Base-by-base conservation (phyloP, 2,113 vertebrate species). In the Crotalus horridus region DNA sequence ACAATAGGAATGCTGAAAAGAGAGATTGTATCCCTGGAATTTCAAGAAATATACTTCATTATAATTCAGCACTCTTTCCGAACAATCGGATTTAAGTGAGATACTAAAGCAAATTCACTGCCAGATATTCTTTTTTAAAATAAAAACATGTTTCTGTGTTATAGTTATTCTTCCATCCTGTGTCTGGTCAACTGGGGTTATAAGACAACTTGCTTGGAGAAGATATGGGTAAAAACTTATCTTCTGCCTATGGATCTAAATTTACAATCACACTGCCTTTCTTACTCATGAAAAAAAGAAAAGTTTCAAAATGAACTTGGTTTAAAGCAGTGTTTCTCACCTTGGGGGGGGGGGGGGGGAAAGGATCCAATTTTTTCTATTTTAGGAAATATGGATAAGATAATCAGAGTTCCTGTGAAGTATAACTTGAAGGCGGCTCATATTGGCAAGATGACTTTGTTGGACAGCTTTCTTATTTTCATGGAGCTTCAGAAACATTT, bases 401-500 rank as follows among this genome's bases (percentile, higher is more conserved):
- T 93, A 74, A 1, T 43, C 24, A 86, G 33, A 51, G 0, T 51
- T 94, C 86, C 89, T 93, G 88, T 89, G 89, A 51, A 91, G 56
- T 55, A 59, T 69, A 15, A 86, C 33, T 87, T 26, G 43, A 0
- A 69, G 54, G 43, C 20, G 55, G 24, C 6, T 85, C 11, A 4
- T 15, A 6, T 61, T 87, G 17, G 51, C 53, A 23, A 56, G 53
- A 17, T 86, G 59, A 58, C 85, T 91, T 64, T 58, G 24, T 53
- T 86, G 48, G 43, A 91, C 0, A 0, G 48, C 53, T 53, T 93
- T 93, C 2, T 0, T 91, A 88, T 55, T 64, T 92, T 92, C 24
- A 88, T 86, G 4, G 86, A 95, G n/a, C 23, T 94, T 93, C 90
- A 94, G 61, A 33, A 96, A 96, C 39, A 23, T 95, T 87, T 94